Base-by-base conservation (phyloP, 2,113 vertebrate species). In the Proterorhinus semilunaris region DNA sequence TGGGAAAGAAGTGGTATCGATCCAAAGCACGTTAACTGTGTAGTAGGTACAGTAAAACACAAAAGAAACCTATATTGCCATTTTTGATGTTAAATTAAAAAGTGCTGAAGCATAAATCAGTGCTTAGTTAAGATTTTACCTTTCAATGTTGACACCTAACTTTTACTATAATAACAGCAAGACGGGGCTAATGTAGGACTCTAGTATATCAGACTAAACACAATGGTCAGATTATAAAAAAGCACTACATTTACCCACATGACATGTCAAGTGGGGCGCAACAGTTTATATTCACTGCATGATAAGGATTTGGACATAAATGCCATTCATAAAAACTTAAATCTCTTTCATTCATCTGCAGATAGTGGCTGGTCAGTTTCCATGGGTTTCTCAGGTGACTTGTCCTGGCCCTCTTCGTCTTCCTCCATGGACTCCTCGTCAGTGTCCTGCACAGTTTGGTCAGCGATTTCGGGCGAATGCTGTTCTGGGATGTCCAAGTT, bases 401-500 rank as follows among this genome's bases (percentile, higher is more conserved):
- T 5, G 27, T 36, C 27, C 27, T 10, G 17, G 70, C 84, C 21
- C 67, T 3, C 45, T 9, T 55, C 27, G 5, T 55, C 0, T 4
- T 46, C 68, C 4, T 48, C 63, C 8, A 17, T 36, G 36, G 11
- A 57, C 15, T 73, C 71, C 0, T 66, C 71, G 0, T 69, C 17
- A 9, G 21, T 71, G 15, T 80, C 72, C 58, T 57, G 54, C 54
- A 12, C 55, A 8, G 11, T 58, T 42, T 58, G 55, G 55, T 58
- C 55, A 11, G 71, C 0, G 0, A 27, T 1, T 0, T 85, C 88
- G 0, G 79, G 68, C 0, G 84, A 55, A 62, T 69, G 65, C 50
- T 79, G 77, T 58, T 93, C 87, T 8, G 83, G 90, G 57, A 93
- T 68, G 55, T 83, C 1, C 85, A 94, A 83, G 72, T 93, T 88